Evolutionary conservation across 35 echinoderm and acorn worm species (phyloP).

Genomic region (Apostichopus parvimensis): DNA sequence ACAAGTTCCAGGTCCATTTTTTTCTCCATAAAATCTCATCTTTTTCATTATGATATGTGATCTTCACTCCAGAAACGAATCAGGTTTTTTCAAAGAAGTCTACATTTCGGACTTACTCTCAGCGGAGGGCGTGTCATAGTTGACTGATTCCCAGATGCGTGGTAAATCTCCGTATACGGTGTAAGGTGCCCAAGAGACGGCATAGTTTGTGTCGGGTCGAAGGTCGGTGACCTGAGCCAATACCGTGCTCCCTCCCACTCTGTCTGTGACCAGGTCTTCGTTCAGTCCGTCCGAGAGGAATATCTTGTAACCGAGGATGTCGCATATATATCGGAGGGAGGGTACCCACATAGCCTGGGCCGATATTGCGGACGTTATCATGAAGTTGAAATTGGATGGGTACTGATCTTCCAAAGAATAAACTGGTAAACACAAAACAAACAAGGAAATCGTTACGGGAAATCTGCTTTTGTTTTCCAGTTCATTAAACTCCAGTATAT

Average conservation of each 20-base stretch:
- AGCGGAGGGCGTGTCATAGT: conserved; percentile 42
- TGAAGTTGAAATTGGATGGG: conserved; percentile 50
- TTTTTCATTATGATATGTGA: too few species aligned
- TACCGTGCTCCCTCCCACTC: conserved; percentile 6
- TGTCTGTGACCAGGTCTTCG: neutral
- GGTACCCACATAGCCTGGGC: conserved; percentile 60
- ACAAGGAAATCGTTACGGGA: neutral
- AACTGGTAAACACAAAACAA: conserved; percentile 29
- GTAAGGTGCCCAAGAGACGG: conserved; percentile 36
- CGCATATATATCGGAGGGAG: conserved; percentile 47
- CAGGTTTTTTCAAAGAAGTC: neutral
- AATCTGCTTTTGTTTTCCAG: neutral
- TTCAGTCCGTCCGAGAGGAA: conserved; percentile 27
- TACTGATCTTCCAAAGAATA: conserved; percentile 63
- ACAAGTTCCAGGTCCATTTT: too few species aligned
- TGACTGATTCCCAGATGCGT: neutral
- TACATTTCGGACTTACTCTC: conserved; percentile 23
- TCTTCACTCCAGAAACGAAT: too few species aligned
- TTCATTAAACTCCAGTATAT: too few species aligned
- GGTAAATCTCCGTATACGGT: conserved; percentile 47
- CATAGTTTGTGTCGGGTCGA: conserved; percentile 44
- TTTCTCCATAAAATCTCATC: too few species aligned
- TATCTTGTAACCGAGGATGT: conserved; percentile 74
- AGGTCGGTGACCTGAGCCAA: conserved; percentile 18
- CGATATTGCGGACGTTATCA: conserved; percentile 50